phyloP scores from a whole-genome alignment of 2,113 vertebrate species.

The Bagarius yarrelli region DNA sequence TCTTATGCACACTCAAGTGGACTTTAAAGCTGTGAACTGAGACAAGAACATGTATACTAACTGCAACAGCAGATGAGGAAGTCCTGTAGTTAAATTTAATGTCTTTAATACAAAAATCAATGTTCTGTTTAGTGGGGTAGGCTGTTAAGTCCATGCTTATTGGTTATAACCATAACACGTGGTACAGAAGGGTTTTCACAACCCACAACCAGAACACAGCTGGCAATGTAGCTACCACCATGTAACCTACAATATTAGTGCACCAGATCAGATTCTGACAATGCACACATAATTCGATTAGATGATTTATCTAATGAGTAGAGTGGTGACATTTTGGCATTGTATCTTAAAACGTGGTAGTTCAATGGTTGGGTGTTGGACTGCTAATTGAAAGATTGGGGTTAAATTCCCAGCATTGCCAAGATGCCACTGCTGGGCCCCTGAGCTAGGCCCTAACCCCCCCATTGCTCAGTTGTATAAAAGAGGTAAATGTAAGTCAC shows the following conservation, averaged over 20 bases:
- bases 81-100: background rate
- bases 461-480: too few relatives aligned
- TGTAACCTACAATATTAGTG: background rate
- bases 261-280: background rate
- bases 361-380: too few relatives aligned
- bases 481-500: too few relatives aligned
- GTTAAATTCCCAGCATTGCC: too few relatives aligned
- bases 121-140: background rate
- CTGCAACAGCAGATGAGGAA: background rate
- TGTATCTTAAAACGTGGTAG: too few relatives aligned
- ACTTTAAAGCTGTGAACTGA: constrained; percentile 6
- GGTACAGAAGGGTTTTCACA: background rate
- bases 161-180: background rate
- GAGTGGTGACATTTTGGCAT: too few relatives aligned
- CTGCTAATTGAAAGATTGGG: too few relatives aligned
- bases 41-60: background rate
- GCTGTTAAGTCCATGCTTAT: background rate
- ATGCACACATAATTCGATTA: background rate
- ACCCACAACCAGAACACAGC: background rate
- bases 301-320: background rate
- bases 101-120: background rate
- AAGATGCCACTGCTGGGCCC: too few relatives aligned
- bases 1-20: background rate
- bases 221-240: background rate
- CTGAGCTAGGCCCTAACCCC: too few relatives aligned